These are phyloP conservation scores for Oplegnathus fasciatus DNA, from an alignment of 2,113 vertebrate species.

Conservation along the genomic window DNA sequence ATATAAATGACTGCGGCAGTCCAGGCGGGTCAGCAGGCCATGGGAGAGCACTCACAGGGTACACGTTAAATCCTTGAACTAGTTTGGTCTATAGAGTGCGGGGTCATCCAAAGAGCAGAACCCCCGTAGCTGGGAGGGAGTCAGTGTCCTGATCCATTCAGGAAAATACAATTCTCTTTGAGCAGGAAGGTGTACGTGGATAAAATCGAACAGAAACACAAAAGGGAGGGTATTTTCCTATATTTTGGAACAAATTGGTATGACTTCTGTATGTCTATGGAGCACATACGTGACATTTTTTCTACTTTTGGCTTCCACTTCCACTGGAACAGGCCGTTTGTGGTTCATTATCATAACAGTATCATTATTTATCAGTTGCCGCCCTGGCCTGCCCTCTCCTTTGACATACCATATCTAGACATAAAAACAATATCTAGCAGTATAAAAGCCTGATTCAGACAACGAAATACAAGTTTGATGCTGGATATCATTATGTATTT, in stretches of 20 bases:
- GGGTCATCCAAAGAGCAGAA: background rate
- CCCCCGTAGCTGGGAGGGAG: background rate
- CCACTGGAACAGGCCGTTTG: background rate
- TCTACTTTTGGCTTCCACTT: too few species aligned
- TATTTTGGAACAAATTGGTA: background rate
- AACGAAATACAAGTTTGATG: background rate
- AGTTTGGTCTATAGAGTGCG: background rate
- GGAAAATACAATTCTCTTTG: too few species aligned
- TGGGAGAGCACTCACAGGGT: background rate
- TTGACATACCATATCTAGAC: too few species aligned
- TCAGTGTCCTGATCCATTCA: background rate
- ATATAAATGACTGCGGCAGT: slow-evolving; percentile 15
- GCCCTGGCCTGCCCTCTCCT: too few species aligned
- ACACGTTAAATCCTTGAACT: background rate
- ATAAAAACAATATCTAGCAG: background rate
- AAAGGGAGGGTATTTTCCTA: background rate
- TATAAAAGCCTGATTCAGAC: background rate
- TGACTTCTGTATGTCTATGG: background rate
- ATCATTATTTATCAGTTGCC: too few species aligned
- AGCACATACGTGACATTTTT: too few species aligned
- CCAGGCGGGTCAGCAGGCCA: slow-evolving; percentile 11
- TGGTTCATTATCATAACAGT: too few species aligned
- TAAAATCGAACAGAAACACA: too few species aligned
- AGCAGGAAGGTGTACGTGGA: too few species aligned
- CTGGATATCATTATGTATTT: background rate